These are phyloP conservation scores for Nudaria mundana DNA, from an alignment of 2,888 invertebrate species.

Conservation along the genomic window DNA sequence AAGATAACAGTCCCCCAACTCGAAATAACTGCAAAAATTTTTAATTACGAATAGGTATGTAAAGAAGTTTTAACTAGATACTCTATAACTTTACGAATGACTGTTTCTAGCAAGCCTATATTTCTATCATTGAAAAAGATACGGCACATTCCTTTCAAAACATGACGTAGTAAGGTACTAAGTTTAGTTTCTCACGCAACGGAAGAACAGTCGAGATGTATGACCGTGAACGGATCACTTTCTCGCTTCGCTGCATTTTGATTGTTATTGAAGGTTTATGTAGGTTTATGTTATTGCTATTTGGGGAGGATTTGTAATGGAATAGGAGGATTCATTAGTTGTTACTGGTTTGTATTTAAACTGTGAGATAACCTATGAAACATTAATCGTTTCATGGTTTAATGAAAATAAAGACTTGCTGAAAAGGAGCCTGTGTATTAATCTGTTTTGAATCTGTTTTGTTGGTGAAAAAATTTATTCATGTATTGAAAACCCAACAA, in stretches of 20 bases:
- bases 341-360: no score
- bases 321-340: no score
- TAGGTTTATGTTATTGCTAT: no score
- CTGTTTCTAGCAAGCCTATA: slow-evolving; percentile 15
- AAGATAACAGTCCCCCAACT: slow-evolving; percentile 1
- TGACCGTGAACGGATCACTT: slow-evolving; percentile 11
- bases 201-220: slow-evolving; percentile 16
- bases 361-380: no score
- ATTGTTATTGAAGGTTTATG: slow-evolving; percentile 28
- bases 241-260: slow-evolving; percentile 20
- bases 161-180: slow-evolving; percentile 37
- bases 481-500: no score
- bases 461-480: no score
- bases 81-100: slow-evolving; percentile 9
- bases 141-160: slow-evolving; percentile 30
- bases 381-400: no score
- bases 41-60: slow-evolving; percentile 9
- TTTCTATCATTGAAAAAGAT: slow-evolving; percentile 21
- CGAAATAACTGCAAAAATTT: slow-evolving; percentile 3
- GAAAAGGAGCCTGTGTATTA: no score
- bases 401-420: no score
- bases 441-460: no score
- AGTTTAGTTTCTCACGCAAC: slow-evolving; percentile 55
- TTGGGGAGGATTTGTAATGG: slow-evolving; percentile 8
- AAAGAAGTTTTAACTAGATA: slow-evolving; percentile 5